Percentiles rank a stretch among this genome's conserved stretches.
Conservation (phyloP, 2,113 vertebrate genomes). For the Muscicapa adusta region DNA sequence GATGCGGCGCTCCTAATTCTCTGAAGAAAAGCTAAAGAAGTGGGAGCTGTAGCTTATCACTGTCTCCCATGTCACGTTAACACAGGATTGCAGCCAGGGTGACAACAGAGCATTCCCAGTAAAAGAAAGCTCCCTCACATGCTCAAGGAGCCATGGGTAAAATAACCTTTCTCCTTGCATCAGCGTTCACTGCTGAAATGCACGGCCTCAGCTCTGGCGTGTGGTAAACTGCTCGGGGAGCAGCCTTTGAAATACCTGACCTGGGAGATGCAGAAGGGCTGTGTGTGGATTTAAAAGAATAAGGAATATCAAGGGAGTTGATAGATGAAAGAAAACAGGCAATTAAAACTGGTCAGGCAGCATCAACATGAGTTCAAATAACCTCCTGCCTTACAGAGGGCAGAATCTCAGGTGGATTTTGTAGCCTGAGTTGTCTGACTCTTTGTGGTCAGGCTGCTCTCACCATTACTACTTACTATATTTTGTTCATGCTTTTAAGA, state of each 20-base stretch:
- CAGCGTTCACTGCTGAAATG: background rate
- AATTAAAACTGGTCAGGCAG: background rate
- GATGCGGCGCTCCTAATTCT: background rate
- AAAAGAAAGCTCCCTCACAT: background rate
- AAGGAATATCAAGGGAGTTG: background rate
- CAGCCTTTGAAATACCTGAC: background rate
- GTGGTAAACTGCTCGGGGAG: background rate
- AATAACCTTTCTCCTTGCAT: background rate
- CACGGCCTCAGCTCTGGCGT: background rate
- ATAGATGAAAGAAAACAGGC: background rate
- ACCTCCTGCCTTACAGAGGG: background rate
- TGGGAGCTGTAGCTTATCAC: background rate
- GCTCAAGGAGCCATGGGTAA: background rate
- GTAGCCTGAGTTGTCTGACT: background rate
- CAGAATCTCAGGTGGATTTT: background rate
- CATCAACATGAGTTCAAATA: background rate
- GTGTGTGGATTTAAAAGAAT: background rate
- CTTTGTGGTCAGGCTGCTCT: background rate
- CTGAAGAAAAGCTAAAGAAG: background rate
- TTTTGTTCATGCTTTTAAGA: background rate
- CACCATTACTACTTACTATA: background rate
- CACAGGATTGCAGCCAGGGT: background rate
- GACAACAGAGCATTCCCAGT: background rate
- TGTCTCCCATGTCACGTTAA: background rate
- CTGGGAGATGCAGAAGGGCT: background rate